Evolutionary conservation across 2,113 vertebrate genomes (phyloP), one percentile per base, ranked within the genome.

Genomic region (Elachura formosa): DNA sequence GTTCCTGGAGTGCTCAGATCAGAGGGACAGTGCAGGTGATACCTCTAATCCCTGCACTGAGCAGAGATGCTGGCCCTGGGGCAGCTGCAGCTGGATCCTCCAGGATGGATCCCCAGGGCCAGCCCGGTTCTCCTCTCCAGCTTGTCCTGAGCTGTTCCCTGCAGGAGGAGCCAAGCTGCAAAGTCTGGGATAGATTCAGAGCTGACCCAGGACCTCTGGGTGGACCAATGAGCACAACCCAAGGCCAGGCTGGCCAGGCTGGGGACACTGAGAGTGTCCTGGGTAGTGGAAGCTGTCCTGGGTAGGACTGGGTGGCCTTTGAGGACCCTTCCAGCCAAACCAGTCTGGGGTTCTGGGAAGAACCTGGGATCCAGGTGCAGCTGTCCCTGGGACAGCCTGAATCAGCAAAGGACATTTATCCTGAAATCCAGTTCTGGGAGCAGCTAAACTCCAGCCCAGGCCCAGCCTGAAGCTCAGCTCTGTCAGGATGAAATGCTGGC

Each of bases 121-220:
- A 9, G 52, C 29, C 2, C 0, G 22, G 3, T 7, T 38, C 46
- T 75, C 28, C 67, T 38, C 58, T 59, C 20, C 62, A 13, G 11
- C 34, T 46, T 17, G 4, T 20, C 45, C 43, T 12, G 22, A 62
- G 25, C n/a, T 48, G 5, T 2, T 85, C 31, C 25, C 40, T 41
- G 17, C 17, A 31, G 1, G 22, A 62, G 56, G 67, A 48, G 29
- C 41, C 13, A 23, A 43, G 14, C 3, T 77, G 24, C 28, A 64
- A 11, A 52, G 26, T 6, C 5, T 2, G 1, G 6, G 36, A 9
- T 2, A 19, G 18, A 26, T 25, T 0, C 4, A 19, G 3, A 31
- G 24, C 64, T 26, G 56, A 6, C 13, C 43, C 11, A 14, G 46
- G 29, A 71, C 22, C 34, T 46, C 33, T 9, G 36, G n/a, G 51